These are phyloP conservation scores for Crematogaster levior DNA, from an alignment of 2,888 invertebrate genomes.

Conservation along the genomic window DNA sequence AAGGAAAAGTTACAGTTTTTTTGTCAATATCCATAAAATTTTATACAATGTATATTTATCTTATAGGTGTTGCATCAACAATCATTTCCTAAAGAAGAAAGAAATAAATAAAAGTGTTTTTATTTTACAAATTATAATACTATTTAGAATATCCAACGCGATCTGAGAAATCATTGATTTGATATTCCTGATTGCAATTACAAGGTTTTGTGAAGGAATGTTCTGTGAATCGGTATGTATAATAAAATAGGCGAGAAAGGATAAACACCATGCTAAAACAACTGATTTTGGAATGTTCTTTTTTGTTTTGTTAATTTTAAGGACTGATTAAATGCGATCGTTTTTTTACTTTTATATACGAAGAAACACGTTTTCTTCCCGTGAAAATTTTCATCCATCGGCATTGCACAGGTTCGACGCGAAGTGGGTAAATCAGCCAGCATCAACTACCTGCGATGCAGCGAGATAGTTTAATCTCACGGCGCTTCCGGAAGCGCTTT, in stretches of 20 bases:
- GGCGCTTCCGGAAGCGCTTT: constrained; percentile 79
- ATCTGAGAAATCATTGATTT: not conserved
- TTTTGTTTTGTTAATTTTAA: not conserved
- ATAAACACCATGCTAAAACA: too few relatives aligned
- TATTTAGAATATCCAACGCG: not conserved
- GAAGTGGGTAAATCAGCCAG: constrained; percentile 57
- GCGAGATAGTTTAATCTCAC: constrained; percentile 69
- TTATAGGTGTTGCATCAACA: not conserved
- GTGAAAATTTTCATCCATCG: not conserved
- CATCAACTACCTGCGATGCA: constrained; percentile 72
- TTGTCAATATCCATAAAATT: not conserved
- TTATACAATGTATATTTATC: not conserved
- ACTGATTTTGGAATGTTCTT: not conserved
- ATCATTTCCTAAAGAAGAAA: not conserved
- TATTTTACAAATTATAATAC: too few relatives aligned
- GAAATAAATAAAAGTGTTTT: not conserved
- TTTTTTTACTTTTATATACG: not conserved
- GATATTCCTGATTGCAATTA: not conserved
- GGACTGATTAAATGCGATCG: not conserved
- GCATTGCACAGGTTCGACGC: not conserved
- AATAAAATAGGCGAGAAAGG: too few relatives aligned
- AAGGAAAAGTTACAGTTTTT: not conserved
- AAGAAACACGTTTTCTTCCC: not conserved
- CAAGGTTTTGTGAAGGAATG: too few relatives aligned
- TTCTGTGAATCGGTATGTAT: too few relatives aligned